Conservation (phyloP, 2,888 invertebrate genomes). For the Pachymerium ferrugineum region DNA sequence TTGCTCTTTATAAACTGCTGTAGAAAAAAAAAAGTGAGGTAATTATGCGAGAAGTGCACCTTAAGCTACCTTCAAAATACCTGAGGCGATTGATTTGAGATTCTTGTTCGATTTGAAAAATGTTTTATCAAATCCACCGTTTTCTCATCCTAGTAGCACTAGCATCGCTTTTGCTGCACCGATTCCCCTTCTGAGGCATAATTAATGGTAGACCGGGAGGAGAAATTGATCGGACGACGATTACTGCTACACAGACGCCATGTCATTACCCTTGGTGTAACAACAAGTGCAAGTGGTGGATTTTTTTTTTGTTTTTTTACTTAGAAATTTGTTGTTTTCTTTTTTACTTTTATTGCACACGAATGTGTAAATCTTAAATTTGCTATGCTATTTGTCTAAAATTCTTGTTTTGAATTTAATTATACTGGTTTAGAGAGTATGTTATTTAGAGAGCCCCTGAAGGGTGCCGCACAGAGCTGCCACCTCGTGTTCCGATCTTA, state of each 20-base stretch:
- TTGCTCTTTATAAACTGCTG: not conserved
- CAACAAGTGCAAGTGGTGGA: not conserved
- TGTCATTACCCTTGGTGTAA: not conserved
- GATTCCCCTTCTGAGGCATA: not conserved
- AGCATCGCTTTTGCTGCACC: not conserved
- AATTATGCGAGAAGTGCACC: not conserved
- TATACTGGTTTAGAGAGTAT: too few species aligned
- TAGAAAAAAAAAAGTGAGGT: not conserved
- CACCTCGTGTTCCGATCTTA: too few species aligned
- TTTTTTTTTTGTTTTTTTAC: not conserved
- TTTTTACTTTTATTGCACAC: too few species aligned
- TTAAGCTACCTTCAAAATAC: not conserved
- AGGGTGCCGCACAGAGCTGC: too few species aligned
- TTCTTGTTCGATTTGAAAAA: not conserved
- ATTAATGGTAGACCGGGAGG: not conserved
- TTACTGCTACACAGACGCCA: not conserved
- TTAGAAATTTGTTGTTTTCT: too few species aligned
- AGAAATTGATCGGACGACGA: constrained; percentile 3
- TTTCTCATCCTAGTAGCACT: not conserved
- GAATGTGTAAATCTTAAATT: too few species aligned
- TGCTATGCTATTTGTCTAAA: too few species aligned
- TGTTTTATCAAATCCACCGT: not conserved
- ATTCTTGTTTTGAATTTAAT: too few species aligned
- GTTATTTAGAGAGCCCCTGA: too few species aligned
- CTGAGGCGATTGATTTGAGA: not conserved